phyloP scores from a whole-genome alignment of 23 tunicate species.

The Pegea sp. region DNA sequence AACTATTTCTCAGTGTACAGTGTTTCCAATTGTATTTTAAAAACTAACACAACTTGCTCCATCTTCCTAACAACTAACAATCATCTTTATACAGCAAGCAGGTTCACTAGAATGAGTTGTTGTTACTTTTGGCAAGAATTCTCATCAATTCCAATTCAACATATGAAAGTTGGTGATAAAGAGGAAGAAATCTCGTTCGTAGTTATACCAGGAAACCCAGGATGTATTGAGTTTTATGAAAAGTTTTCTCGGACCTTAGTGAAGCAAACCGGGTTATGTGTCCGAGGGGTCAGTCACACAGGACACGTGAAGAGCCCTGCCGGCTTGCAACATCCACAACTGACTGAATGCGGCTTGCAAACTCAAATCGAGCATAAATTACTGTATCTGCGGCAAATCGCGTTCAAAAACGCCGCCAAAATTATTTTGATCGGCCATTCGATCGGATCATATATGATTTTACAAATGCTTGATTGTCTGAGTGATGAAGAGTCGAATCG shows the following conservation, averaged over 20 bases:
- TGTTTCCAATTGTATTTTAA: too few relatives aligned
- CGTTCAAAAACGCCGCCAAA: conserved; percentile 31
- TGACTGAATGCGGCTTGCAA: conserved; percentile 29
- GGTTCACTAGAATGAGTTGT: too few relatives aligned
- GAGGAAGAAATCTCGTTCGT: conserved; percentile 8
- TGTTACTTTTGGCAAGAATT: conserved; percentile 17
- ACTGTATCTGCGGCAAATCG: conserved; percentile 24
- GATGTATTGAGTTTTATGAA: conserved; percentile 60
- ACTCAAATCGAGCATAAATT: conserved; percentile 51
- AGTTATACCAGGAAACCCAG: conserved; percentile 86
- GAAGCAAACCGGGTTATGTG: conserved; percentile 15
- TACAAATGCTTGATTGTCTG: conserved; percentile 52
- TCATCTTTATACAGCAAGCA: too few relatives aligned
- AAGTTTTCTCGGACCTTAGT: conserved; percentile 36
- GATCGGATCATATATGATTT: conserved; percentile 74
- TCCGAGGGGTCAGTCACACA: conserved; percentile 68
- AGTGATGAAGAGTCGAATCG: neutral
- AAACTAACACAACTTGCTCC: too few relatives aligned
- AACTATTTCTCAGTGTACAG: too few relatives aligned
- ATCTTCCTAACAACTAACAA: too few relatives aligned
- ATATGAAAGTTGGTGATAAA: conserved; percentile 10
- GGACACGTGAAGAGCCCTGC: conserved; percentile 26
- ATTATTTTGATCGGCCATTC: conserved; percentile 80
- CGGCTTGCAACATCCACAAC: conserved; percentile 15
- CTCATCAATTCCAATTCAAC: conserved; percentile 16